Evolutionary conservation across 2,797 vertebrate species (phyloP), one percentile per base, ranked within the genome.

Genomic region (Acomys russatus): DNA sequence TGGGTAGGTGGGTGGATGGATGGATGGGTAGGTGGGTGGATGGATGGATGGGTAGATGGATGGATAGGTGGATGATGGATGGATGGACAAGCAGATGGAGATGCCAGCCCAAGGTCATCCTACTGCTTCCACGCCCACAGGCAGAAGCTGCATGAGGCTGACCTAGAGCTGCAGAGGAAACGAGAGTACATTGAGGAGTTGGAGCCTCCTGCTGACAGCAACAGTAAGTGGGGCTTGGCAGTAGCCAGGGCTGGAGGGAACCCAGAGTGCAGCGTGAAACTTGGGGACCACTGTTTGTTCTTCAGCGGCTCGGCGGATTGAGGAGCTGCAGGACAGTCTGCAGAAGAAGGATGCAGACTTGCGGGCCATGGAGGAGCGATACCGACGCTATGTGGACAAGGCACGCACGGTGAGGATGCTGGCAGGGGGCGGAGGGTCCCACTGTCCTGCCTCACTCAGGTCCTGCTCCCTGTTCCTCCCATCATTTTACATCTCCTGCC

Each of bases 351-450:
- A 99, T 0, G 99, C 99, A 6, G 99, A 99, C 98, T 98, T 99
- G 99, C 98, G 98, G 92, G 98, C 99, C 96, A 99, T 99, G 99
- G 99, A 99, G 98, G 99, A 99, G 44, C 97, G 99, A n/a, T 99
- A 99, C 98, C 99, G 99, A 80, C 98, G 98, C 93, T 99, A 99
- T 0, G 98, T 99, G 98, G 99, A 99, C 79, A 99, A 98, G 94
- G 99, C 99, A 0, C 98, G 98, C 94, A 99, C 98, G 94, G 99
- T 99, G 96, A 98, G 98, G 87, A 3, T 4, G 5, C 66, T 0
- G 2, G 44, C 44, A 4, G 44, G 44, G 44, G 44, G 44, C n/a
- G n/a, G 44, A 22, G 59, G 7, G 7, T 17, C 49, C 44, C 6
- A 0, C 0, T 0, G 4, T 20, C 59, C 56, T 9, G 25, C 56